phyloP scores from a whole-genome alignment of 2,888 invertebrate species.

The Drosophila lacicola region DNA sequence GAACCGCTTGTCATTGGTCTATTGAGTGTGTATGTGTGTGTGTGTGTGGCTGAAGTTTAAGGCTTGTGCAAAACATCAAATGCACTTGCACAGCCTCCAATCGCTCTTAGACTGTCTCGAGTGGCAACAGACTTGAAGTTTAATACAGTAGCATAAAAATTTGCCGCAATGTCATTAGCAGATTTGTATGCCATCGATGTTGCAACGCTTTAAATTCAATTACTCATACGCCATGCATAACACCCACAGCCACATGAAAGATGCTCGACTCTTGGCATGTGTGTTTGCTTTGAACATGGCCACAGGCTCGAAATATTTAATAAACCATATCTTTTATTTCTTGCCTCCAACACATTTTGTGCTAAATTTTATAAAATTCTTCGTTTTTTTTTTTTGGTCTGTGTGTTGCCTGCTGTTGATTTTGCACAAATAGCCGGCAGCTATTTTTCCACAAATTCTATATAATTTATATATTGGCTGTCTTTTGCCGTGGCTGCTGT shows the following conservation, averaged over 20 bases:
- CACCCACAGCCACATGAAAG: constrained; percentile 25
- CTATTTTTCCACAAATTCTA: constrained; percentile 66
- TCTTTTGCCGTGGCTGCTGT: constrained; percentile 37
- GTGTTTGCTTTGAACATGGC: constrained; percentile 58
- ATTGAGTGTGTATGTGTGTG: constrained; percentile 17
- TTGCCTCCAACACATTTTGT: constrained; percentile 36
- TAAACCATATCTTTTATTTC: constrained; percentile 67
- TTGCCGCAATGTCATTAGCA: constrained; percentile 54
- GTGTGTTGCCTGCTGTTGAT: constrained; percentile 56
- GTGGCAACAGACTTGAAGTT: constrained; percentile 37
- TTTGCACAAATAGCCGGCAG: constrained; percentile 63
- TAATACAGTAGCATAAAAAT: constrained; percentile 13
- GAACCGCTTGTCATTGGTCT: constrained; percentile 46
- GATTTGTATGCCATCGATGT: constrained; percentile 20
- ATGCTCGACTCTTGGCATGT: constrained; percentile 39
- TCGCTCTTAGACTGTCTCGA: constrained; percentile 63
- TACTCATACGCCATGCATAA: constrained; percentile 50
- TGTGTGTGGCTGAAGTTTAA: constrained; percentile 7
- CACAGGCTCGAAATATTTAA: constrained; percentile 67
- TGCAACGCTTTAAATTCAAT: constrained; percentile 61
- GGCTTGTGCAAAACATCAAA: constrained; percentile 27
- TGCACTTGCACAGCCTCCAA: constrained; percentile 10
- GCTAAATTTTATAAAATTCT: constrained; percentile 48
- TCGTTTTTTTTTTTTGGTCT: constrained; percentile 29
- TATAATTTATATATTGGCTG: constrained; percentile 66